Conservation (phyloP, 2,113 vertebrate genomes). For the Ceyx margarethae region DNA sequence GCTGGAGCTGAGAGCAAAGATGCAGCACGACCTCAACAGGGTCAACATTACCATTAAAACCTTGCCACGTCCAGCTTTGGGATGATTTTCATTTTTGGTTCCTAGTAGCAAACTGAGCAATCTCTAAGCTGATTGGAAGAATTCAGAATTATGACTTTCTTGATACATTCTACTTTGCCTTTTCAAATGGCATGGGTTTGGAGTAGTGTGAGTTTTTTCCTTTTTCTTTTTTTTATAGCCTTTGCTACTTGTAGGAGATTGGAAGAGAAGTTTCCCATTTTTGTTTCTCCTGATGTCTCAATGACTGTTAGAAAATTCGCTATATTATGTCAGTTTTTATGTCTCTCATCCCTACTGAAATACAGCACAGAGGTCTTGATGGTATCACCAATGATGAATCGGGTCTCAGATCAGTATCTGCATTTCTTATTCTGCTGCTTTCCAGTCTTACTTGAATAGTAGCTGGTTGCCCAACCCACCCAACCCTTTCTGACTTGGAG, state of each 20-base stretch:
- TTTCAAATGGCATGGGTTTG: background rate
- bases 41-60: background rate
- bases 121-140: background rate
- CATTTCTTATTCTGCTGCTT: constrained; percentile 2
- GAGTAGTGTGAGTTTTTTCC: background rate
- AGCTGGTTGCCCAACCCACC: constrained; percentile 6
- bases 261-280: background rate
- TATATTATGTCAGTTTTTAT: background rate
- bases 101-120: background rate
- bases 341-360: background rate
- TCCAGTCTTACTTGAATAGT: constrained; percentile 35
- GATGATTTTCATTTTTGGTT: fast-evolving
- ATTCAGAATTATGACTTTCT: background rate
- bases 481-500: constrained; percentile 18
- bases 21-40: background rate
- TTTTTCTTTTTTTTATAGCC: fast-evolving
- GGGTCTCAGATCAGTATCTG: background rate
- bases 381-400: constrained; percentile 9
- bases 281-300: background rate
- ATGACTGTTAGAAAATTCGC: background rate
- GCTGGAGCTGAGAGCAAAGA: background rate
- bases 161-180: background rate
- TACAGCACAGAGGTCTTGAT: background rate
- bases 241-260: background rate
- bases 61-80: background rate